Percentiles rank a stretch among this genome's conserved stretches.
Evolutionary conservation across 1,140 invertebrate genomes (phyloP).

Genomic region (Charaxes varanes): DNA sequence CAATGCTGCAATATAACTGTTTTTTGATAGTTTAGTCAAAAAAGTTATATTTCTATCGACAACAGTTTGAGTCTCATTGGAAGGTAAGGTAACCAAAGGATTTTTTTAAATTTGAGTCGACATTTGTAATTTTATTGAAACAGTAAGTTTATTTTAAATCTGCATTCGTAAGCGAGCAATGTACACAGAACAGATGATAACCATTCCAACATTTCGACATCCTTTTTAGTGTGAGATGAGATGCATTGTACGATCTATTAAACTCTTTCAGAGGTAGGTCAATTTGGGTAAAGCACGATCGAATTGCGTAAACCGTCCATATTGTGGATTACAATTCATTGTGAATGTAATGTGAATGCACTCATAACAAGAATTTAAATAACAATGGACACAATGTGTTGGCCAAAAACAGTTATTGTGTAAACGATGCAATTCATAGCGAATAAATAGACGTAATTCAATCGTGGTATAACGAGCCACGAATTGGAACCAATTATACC

Average conservation of each 20-base stretch:
- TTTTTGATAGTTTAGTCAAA: too few species aligned
- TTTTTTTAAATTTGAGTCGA: too few species aligned
- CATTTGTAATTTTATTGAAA: too few species aligned
- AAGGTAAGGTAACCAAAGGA: too few species aligned
- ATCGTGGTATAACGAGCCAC: slow-evolving; percentile 6
- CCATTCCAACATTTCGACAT: slow-evolving; percentile 3
- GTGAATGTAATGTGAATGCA: slow-evolving; percentile 38
- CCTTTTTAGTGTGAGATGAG: slow-evolving; percentile 33
- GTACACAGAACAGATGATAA: slow-evolving; percentile 1
- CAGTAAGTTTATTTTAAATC: too few species aligned
- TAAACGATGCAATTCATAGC: slow-evolving; percentile 11
- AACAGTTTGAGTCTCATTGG: too few species aligned
- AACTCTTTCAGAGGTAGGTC: slow-evolving; percentile 62
- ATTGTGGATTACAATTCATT: slow-evolving; percentile 28
- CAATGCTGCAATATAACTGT: too few species aligned
- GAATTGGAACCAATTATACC: too few species aligned
- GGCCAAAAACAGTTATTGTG: slow-evolving; percentile 15
- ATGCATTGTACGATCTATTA: slow-evolving; percentile 65
- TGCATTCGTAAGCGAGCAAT: slow-evolving; percentile 22
- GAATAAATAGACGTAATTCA: slow-evolving; percentile 13
- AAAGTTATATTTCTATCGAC: too few species aligned
- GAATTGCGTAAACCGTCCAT: slow-evolving; percentile 53
- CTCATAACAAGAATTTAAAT: slow-evolving; percentile 39
- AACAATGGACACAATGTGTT: slow-evolving; percentile 21
- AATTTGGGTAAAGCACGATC: slow-evolving; percentile 56